Percentiles rank a stretch among this genome's conserved stretches.
phyloP scores from a whole-genome alignment of 2,113 vertebrate genomes.

The Anguilla rostrata region DNA sequence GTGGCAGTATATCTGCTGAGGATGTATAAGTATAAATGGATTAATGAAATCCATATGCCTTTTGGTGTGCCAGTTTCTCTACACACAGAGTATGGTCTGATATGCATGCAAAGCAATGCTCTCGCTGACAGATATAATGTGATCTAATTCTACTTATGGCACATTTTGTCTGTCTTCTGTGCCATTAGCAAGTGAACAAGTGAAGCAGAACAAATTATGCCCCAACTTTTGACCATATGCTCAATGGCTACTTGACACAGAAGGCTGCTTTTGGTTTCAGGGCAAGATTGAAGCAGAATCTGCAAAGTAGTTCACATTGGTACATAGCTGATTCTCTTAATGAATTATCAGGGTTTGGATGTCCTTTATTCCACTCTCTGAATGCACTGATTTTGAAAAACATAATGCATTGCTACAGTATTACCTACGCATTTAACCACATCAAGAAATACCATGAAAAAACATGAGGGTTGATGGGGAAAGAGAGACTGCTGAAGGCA shows the following conservation, averaged over 20 bases:
- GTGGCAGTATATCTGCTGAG: constrained; percentile 46
- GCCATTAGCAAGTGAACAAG: constrained; percentile 28
- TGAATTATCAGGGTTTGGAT: neutral
- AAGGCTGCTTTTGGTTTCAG: neutral
- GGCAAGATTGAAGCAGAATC: neutral
- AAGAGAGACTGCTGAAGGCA: neutral
- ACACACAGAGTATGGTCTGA: neutral
- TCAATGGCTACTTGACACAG: constrained; percentile 16
- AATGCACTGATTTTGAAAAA: neutral
- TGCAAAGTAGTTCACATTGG: neutral
- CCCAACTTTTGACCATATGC: constrained; percentile 46
- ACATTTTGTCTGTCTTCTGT: constrained; percentile 29
- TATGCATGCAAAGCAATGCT: constrained; percentile 11
- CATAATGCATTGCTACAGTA: neutral
- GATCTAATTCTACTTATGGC: constrained; percentile 21
- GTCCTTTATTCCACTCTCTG: neutral
- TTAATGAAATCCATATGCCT: constrained; percentile 45
- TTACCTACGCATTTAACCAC: neutral
- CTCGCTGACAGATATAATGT: constrained; percentile 5
- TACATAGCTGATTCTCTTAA: neutral
- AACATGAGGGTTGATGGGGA: neutral
- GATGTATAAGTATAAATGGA: constrained; percentile 50
- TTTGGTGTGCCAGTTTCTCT: constrained; percentile 11
- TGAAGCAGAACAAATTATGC: constrained; percentile 42
- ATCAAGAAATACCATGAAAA: neutral